A percentile compares a stretch with the other conserved stretches of the same genome.
phyloP scores from a whole-genome alignment of 35 echinoderm and acorn worm genomes.

The Lytechinus variegatus region DNA sequence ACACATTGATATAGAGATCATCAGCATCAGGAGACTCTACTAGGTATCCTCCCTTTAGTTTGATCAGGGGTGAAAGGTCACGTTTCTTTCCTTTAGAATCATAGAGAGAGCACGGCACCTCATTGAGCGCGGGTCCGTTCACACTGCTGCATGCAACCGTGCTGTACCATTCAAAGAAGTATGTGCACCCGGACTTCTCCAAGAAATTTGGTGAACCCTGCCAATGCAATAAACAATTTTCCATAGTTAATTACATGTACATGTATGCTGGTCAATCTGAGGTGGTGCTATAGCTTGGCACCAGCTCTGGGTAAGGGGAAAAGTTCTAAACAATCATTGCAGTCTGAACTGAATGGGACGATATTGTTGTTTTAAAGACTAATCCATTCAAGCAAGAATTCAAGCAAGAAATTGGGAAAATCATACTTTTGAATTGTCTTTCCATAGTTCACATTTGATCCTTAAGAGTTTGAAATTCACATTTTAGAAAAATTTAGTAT shows the following conservation, averaged over 20 bases:
- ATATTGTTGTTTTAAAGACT: too few relatives aligned
- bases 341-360: too few relatives aligned
- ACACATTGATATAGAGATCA: conserved; percentile 98
- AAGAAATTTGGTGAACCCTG: conserved; percentile 90
- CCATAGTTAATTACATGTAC: background rate
- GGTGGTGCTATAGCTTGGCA: too few relatives aligned
- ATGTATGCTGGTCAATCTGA: too few relatives aligned
- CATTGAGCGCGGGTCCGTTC: conserved; percentile 45
- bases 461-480: too few relatives aligned
- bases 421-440: too few relatives aligned
- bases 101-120: conserved; percentile 83
- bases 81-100: conserved; percentile 76
- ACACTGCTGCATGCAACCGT: conserved; percentile 72
- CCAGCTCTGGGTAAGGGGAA: too few relatives aligned
- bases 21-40: conserved; percentile 68
- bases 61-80: conserved; percentile 88
- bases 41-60: conserved; percentile 78
- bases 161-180: conserved; percentile 93
- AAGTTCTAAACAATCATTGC: too few relatives aligned
- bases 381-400: too few relatives aligned
- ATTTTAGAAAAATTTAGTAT: too few relatives aligned
- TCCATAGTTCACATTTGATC: too few relatives aligned
- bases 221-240: background rate
- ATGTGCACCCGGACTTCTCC: conserved; percentile 65
- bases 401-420: too few relatives aligned